phyloP scores from a whole-genome alignment of 2,888 invertebrate species.

The Glaucopsyche alexis region DNA sequence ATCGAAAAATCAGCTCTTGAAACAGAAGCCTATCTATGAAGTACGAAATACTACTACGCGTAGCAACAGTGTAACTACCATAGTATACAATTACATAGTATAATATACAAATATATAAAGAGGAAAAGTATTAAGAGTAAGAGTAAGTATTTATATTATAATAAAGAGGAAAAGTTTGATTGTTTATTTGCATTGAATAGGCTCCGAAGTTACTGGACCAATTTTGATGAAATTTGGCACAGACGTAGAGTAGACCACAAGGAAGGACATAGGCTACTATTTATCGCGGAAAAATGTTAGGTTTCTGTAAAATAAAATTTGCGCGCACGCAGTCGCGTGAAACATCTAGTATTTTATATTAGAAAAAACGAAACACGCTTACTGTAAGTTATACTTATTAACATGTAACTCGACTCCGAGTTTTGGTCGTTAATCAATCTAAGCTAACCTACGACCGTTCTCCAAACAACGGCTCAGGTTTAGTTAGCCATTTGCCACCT shows the following conservation, averaged over 20 bases:
- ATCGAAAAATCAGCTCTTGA: not conserved
- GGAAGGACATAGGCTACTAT: too few relatives aligned
- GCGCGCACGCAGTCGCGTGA: too few relatives aligned
- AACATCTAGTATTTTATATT: not conserved
- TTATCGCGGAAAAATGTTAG: too few relatives aligned
- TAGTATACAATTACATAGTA: not conserved
- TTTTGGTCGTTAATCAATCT: slow-evolving; percentile 19
- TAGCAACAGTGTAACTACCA: not conserved
- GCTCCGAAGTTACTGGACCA: too few relatives aligned
- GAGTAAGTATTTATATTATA: too few relatives aligned
- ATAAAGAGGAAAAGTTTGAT: too few relatives aligned
- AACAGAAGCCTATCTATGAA: not conserved
- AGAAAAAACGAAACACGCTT: slow-evolving; percentile 6
- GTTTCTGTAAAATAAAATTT: too few relatives aligned
- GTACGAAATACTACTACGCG: not conserved
- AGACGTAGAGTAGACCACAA: too few relatives aligned
- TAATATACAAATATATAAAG: too few relatives aligned
- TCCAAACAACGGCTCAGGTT: slow-evolving; percentile 22
- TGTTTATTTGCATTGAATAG: too few relatives aligned
- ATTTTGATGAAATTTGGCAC: too few relatives aligned
- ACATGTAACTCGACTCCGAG: not conserved
- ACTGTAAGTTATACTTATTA: not conserved
- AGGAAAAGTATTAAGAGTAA: too few relatives aligned
- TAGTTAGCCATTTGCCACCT: slow-evolving; percentile 23
- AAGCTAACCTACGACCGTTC: slow-evolving; percentile 14